phyloP scores from a whole-genome alignment of 2,888 invertebrate genomes.

The Empis stercorea region DNA sequence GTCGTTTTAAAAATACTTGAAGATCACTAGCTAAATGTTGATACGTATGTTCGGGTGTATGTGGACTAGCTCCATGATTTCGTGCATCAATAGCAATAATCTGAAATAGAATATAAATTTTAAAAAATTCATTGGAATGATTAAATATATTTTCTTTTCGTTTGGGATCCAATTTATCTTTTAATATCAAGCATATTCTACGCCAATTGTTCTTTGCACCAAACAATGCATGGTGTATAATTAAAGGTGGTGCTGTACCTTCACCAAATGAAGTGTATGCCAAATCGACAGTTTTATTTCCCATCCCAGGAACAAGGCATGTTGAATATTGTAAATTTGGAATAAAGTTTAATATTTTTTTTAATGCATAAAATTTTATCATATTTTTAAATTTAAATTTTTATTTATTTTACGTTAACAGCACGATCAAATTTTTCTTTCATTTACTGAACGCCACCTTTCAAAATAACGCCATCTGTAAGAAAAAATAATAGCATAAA shows the following conservation, averaged over 20 bases:
- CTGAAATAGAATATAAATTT: constrained; percentile 25
- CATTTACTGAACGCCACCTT: too few species aligned
- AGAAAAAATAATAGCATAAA: too few species aligned
- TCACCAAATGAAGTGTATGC: not conserved
- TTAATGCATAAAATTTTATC: too few species aligned
- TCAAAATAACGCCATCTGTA: too few species aligned
- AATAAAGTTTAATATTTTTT: not conserved
- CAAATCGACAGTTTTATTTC: too few species aligned
- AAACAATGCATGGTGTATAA: constrained; percentile 78
- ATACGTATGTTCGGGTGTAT: constrained; percentile 59
- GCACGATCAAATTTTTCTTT: too few species aligned
- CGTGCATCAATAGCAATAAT: constrained; percentile 74
- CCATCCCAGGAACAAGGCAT: too few species aligned
- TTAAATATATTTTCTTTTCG: constrained; percentile 39
- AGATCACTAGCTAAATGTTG: constrained; percentile 30
- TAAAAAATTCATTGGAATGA: constrained; percentile 5
- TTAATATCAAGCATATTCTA: constrained; percentile 57
- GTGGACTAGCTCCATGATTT: constrained; percentile 92
- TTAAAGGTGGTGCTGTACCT: constrained; percentile 44
- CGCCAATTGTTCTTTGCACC: constrained; percentile 83
- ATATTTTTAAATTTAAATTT: too few species aligned
- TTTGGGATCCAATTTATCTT: constrained; percentile 41
- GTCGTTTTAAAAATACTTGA: constrained; percentile 46
- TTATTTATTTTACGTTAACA: too few species aligned
- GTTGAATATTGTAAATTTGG: constrained; percentile 18